These are phyloP conservation scores for Tachysurus fulvidraco DNA, from an alignment of 2,113 vertebrate species.

Conservation along the genomic window DNA sequence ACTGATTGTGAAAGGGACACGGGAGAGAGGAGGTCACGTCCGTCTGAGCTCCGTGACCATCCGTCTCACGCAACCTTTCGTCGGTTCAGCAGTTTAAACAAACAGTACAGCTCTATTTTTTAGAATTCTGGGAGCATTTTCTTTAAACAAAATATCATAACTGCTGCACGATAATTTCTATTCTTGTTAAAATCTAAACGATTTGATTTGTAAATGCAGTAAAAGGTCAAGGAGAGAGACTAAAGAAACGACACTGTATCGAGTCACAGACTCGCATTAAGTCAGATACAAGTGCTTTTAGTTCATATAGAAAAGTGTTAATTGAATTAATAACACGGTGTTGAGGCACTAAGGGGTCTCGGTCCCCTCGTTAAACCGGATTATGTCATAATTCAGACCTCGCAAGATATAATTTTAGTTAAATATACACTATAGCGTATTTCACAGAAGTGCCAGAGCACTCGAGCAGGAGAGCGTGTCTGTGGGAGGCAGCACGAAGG, in stretches of 20 bases:
- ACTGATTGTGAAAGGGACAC: background rate
- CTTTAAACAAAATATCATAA: background rate
- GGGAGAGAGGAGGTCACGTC: background rate
- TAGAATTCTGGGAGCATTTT: background rate
- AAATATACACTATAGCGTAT: background rate
- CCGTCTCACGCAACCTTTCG: background rate
- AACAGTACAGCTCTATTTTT: background rate
- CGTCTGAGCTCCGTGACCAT: background rate
- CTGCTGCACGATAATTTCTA: background rate
- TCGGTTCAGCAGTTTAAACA: background rate
- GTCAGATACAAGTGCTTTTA: background rate
- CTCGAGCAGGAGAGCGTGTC: background rate
- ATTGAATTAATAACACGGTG: constrained; percentile 28
- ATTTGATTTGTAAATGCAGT: background rate
- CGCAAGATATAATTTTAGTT: background rate
- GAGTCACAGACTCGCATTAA: background rate
- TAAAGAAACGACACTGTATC: background rate
- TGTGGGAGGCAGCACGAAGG: no score
- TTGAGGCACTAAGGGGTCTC: background rate
- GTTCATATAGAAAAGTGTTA: background rate
- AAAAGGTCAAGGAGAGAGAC: background rate
- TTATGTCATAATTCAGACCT: background rate
- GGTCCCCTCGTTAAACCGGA: no score
- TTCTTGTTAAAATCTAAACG: background rate
- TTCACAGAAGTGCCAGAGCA: background rate